These are phyloP conservation scores for Actinemys pallida DNA, from an alignment of 2,113 vertebrate genomes.

Conservation along the genomic window DNA sequence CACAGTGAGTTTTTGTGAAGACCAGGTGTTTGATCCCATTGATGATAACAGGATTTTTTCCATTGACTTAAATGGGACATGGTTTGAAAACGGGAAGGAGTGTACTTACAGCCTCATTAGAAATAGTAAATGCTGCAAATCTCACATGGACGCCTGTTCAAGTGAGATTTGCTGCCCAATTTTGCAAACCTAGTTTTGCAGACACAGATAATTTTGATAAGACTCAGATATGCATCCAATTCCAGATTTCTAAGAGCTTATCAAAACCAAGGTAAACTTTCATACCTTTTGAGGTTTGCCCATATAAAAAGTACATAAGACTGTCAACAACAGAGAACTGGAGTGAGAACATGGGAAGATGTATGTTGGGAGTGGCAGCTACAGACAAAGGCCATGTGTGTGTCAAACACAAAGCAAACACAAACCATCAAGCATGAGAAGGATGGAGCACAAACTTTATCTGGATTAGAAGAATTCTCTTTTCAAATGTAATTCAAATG, in stretches of 20 bases:
- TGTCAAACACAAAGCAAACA: not conserved
- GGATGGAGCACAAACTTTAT: not conserved
- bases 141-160: not conserved
- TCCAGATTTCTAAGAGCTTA: not conserved
- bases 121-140: not conserved
- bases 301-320: not conserved
- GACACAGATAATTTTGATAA: not conserved
- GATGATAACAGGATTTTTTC: not conserved
- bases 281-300: not conserved
- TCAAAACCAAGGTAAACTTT: constrained; percentile 2
- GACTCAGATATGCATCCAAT: not conserved
- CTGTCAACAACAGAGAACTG: not conserved
- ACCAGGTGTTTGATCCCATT: not conserved
- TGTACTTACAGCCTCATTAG: not conserved
- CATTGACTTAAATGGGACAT: not conserved
- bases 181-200: not conserved
- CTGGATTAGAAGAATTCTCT: not conserved
- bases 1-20: not conserved
- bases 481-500: not conserved
- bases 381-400: not conserved
- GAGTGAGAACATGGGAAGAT: not conserved
- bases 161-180: not conserved
- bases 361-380: not conserved
- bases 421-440: not conserved
- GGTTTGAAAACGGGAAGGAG: not conserved